These are phyloP conservation scores for Andrena praecox DNA, from an alignment of 2,888 invertebrate genomes.

Conservation along the genomic window DNA sequence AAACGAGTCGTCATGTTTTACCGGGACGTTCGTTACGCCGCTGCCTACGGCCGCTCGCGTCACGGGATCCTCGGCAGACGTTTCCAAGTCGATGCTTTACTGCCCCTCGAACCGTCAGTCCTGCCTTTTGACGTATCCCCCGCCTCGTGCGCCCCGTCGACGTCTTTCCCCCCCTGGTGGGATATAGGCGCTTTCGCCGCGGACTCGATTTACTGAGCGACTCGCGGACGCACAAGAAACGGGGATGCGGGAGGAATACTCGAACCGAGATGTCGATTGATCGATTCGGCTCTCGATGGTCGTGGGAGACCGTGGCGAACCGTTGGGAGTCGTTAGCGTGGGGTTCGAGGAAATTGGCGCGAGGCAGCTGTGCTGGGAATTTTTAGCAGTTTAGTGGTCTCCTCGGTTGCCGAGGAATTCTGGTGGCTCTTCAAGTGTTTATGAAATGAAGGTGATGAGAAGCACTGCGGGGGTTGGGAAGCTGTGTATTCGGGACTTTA, in stretches of 20 bases:
- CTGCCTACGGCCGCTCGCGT: conserved; percentile 51
- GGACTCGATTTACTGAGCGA: conserved; percentile 26
- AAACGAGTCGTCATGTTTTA: conserved; percentile 78
- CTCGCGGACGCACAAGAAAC: conserved; percentile 14
- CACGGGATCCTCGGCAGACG: conserved; percentile 56
- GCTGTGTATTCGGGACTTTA: too few relatives aligned
- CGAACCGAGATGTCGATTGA: conserved; percentile 8
- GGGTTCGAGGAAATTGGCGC: neutral
- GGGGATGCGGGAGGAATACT: conserved; percentile 3
- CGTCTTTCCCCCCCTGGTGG: conserved; percentile 4
- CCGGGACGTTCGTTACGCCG: conserved; percentile 80
- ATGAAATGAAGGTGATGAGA: too few relatives aligned
- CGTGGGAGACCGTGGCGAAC: conserved; percentile 4
- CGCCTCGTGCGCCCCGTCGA: conserved; percentile 27
- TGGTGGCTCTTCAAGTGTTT: neutral
- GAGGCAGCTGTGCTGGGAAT: neutral
- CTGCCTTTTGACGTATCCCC: conserved; percentile 51
- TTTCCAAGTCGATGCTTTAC: conserved; percentile 74
- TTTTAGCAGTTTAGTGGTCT: conserved; percentile 8
- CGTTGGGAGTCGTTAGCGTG: neutral
- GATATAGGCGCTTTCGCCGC: conserved; percentile 23
- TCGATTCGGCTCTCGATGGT: conserved; percentile 27
- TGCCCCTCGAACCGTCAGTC: conserved; percentile 57
- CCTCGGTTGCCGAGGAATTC: neutral
- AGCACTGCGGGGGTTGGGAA: too few relatives aligned